Base-by-base conservation (phyloP, 2,113 vertebrate species). In the Picathartes gymnocephalus region DNA sequence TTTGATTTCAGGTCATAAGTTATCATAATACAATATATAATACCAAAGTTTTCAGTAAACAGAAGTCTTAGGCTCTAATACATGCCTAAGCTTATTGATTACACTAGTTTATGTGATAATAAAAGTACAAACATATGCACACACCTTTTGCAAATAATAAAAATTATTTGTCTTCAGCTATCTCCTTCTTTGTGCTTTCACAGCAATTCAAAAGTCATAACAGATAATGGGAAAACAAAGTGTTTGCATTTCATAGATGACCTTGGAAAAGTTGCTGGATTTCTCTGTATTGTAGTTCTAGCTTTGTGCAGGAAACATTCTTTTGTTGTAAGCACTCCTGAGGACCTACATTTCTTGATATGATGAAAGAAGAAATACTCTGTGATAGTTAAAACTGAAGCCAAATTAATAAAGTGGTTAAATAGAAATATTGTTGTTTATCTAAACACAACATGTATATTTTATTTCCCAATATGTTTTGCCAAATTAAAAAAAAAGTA, bases 1-100 rank as follows among this genome's bases (percentile, higher is more conserved):
- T 96, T 88, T 91, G 80, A 97, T 97, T 97, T 89, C 48, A 92
- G 81, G 51, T 85, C 86, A 96, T 96, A 31, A 37, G 85, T 96
- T 97, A 96, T 86, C 78, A 95, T 95, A 96, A 97, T 89, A 96
- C 89, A 96, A 95, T 80, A 83, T 6, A 86, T 48, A 92, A 97
- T 95, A 97, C 9, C 45, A 79, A 95, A 85, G 13, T 84, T 86
- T 90, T 71, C 66, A 88, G 65, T 93, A 85, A 90, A 73, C 47
- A 86, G 72, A 76, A 79, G 31, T 73, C 92, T 91, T 50, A 57
- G 81, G 17, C 70, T 90, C 37, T 93, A 86, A 87, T 92, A 84
- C 40, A 45, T 92, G 65, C 76, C 89, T 91, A 82, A 87, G 57
- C 92, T 95, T 95, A 96, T 96, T 92, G 94, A 95, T 96, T 96